A percentile compares a stretch with the other conserved stretches of the same genome.
Conservation (phyloP, 2,888 invertebrate species). For the Prosopocoilus inquinatus region DNA sequence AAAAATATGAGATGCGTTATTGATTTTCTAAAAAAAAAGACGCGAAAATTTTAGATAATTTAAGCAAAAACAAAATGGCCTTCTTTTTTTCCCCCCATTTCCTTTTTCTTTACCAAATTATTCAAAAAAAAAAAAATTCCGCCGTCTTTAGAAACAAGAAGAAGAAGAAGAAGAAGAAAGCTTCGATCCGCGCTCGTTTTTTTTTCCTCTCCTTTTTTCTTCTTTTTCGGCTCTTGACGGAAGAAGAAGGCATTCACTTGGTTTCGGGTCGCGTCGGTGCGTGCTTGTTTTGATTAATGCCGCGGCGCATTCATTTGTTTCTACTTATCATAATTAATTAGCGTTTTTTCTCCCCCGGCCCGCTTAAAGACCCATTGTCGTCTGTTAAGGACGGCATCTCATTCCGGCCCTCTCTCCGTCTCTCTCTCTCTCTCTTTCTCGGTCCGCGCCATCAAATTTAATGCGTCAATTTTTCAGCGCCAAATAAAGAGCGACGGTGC, state of each 20-base stretch:
- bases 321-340: constrained; percentile 50
- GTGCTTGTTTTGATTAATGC: constrained; percentile 48
- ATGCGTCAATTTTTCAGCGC: constrained; percentile 19
- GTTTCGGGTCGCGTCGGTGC: constrained; percentile 31
- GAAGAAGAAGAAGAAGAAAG: no score
- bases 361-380: constrained; percentile 33
- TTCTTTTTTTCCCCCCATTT: no score
- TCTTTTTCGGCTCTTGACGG: constrained; percentile 39
- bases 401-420: neutral
- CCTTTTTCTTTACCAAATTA: no score
- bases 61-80: no score
- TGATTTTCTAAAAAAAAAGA: no score
- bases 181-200: no score
- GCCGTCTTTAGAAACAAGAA: no score
- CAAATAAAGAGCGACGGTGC: constrained; percentile 14
- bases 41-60: no score
- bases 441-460: constrained; percentile 18
- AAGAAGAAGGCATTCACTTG: constrained; percentile 41
- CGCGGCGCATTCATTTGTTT: constrained; percentile 46
- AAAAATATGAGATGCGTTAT: no score
- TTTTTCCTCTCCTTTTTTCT: no score
- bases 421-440: neutral
- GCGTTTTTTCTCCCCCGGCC: constrained; percentile 33
- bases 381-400: constrained; percentile 15
- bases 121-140: no score